Evolutionary conservation across 2,113 vertebrate species (phyloP).

Genomic region (Dromaius novaehollandiae): DNA sequence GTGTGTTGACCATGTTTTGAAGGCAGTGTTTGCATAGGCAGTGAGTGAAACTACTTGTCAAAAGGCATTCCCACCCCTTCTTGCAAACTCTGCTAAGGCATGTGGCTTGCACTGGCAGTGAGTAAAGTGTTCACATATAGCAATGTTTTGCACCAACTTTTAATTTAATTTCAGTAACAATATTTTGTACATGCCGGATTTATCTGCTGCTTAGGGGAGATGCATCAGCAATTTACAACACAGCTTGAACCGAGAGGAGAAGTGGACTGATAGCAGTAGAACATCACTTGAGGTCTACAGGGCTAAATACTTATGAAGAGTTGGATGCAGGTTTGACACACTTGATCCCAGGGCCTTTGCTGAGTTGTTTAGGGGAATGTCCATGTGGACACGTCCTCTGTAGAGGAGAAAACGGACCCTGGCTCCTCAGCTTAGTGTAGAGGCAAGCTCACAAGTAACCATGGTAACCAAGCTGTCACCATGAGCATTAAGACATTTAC

Average conservation of each 20-base stretch:
- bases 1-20: not conserved
- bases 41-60: not conserved
- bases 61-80: not conserved
- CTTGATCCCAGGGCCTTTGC: not conserved
- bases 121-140: not conserved
- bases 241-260: not conserved
- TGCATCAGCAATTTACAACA: not conserved
- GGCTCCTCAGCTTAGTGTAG: not conserved
- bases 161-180: not conserved
- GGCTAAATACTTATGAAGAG: accelerated
- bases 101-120: not conserved
- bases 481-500: not conserved
- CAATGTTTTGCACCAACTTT: not conserved
- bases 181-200: not conserved
- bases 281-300: not conserved
- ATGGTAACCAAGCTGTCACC: not conserved
- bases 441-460: not conserved
- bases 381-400: not conserved
- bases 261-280: not conserved
- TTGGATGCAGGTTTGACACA: not conserved
- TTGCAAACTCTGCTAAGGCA: not conserved
- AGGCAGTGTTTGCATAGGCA: not conserved
- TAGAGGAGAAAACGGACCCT: not conserved
- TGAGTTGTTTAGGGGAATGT: not conserved
- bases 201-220: not conserved